phyloP scores from a whole-genome alignment of 2,113 vertebrate genomes.

The Pygathrix nemaeus region DNA sequence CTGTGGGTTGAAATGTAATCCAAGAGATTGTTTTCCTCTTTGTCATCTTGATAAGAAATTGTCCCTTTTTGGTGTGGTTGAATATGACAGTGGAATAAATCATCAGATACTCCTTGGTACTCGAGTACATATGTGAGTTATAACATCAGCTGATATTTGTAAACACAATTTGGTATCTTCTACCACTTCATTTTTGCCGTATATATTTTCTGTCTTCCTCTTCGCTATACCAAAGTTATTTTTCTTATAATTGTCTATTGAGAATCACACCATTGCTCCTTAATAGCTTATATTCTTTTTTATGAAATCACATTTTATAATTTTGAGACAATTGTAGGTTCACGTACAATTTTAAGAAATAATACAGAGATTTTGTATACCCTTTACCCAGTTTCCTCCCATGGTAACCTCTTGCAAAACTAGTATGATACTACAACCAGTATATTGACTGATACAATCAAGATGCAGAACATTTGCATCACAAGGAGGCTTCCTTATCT shows the following conservation, averaged over 20 bases:
- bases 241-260: not conserved
- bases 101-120: not conserved
- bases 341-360: not conserved
- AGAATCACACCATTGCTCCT: not conserved
- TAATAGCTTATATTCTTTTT: not conserved
- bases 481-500: not conserved
- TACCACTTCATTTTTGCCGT: not conserved
- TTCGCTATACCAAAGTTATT: not conserved
- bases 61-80: not conserved
- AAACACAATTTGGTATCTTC: not conserved
- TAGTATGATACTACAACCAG: not conserved
- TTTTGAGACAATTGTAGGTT: not conserved
- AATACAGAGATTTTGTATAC: fast-evolving
- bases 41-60: not conserved
- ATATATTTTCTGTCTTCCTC: not conserved
- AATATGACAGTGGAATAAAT: not conserved
- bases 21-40: not conserved
- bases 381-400: not conserved
- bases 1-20: not conserved
- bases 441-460: not conserved
- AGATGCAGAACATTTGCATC: too few relatives aligned
- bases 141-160: not conserved
- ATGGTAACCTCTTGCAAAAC: not conserved
- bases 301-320: not conserved
- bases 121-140: not conserved